Base-by-base conservation (phyloP, 2,888 invertebrate species). In the Ophion costatus region DNA sequence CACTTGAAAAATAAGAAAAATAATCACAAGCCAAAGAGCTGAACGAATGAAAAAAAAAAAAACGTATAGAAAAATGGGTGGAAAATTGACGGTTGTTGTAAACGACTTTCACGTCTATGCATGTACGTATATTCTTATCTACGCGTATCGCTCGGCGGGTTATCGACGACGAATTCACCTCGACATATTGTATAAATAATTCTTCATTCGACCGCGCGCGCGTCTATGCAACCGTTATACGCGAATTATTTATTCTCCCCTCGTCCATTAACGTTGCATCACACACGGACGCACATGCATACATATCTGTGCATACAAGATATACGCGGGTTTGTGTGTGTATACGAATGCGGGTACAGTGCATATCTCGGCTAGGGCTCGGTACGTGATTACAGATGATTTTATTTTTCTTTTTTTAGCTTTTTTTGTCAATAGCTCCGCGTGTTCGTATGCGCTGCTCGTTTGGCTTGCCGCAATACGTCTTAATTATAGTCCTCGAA, bases 51-150 rank as follows among this genome's bases (percentile, higher is more conserved):
- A 77, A 80, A 85, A 56, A 77, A 80, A 85, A 56, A 56, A 64
- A 79, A 70, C 11, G 29, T 38, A 11, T 14, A 42, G 74, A 82
- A 70, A 70, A 87, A 84, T 66, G 42, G 73, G 51, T 59, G 71
- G 77, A 80, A 87, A 85, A 85, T 83, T 86, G 79, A 59, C 79
- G 83, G 86, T 85, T 82, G 63, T 78, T 83, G 20, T 56, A 80
- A 85, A 86, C 85, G 75, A 88, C 86, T 88, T 88, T 88, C 87
- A 85, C 88, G 78, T 79, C 74, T 75, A 64, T 84, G 51, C 76
- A 75, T 51, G 45, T 29, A 64, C 38, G 38, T 67, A 24, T 17
- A 14, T 57, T 17, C 51, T 78, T 78, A 69, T 77, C 59, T 14
- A 45, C 4, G 45, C 45, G 45, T 82, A 82, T 63, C 66, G 14